phyloP scores from a whole-genome alignment of 2,113 vertebrate species.

The Nymphicus hollandicus region DNA sequence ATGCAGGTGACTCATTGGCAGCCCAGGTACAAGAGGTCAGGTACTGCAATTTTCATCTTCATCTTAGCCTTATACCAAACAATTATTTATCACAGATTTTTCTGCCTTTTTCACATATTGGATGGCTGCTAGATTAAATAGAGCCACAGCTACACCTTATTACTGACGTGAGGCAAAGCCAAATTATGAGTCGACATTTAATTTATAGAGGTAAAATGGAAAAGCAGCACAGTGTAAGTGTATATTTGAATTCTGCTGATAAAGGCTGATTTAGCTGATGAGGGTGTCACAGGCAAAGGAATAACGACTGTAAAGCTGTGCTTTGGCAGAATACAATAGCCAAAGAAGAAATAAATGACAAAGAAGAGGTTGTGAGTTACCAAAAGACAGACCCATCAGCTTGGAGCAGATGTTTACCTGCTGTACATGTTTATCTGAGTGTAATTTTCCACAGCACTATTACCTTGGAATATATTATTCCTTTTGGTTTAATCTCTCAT shows the following conservation, averaged over 20 bases:
- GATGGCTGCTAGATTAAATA: neutral
- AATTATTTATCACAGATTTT: neutral
- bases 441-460: neutral
- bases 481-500: neutral
- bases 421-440: neutral
- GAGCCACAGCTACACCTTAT: neutral
- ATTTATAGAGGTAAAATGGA: neutral
- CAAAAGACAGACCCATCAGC: neutral
- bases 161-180: neutral
- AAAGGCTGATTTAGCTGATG: neutral
- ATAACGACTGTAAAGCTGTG: neutral
- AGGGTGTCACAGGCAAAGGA: neutral
- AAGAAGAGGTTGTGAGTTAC: neutral
- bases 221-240: neutral
- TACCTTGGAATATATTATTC: neutral
- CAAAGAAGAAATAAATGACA: neutral
- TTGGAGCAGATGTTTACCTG: neutral
- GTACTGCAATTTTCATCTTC: neutral
- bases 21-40: neutral
- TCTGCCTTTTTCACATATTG: neutral
- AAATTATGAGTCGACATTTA: neutral
- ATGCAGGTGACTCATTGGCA: neutral
- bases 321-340: neutral
- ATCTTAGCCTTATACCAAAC: neutral
- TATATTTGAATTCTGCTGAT: neutral